Evolutionary conservation across 2,888 invertebrate species (phyloP), one percentile per base, ranked within the genome.

Genomic region (Eulithis prunata): DNA sequence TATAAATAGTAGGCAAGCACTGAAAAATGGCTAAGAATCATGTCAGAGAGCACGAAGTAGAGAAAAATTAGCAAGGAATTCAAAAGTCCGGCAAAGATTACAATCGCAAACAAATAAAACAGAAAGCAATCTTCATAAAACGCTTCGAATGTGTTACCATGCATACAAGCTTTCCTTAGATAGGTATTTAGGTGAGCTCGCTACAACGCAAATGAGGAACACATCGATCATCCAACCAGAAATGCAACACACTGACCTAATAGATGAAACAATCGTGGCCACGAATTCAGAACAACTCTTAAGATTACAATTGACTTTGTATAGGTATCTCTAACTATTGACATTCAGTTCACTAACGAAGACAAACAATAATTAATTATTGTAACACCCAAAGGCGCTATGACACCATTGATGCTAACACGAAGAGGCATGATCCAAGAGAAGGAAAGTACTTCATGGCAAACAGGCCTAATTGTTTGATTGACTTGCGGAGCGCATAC

Each of bases 1-100:
- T 79, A 77, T 79, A 75, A 78, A 79, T 79, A 79, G 75, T 78
- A 71, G 76, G 80, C 79, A 78, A 73, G 68, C 51, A 61, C 56
- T 57, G 45, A 64, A 61, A 12, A 60, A 55, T 47, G 14, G 2
- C 38, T n/a, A 11, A 11, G 7, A 58, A 51, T 49, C 1, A 49
- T 21, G 3, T 21, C 11, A 21, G 3, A 32, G 10, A 49, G 49
- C 8, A 41, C 3, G 0, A 21, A 21, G 21, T 6, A 49, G 47
- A 13, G 5, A 14, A n/a, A 45, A n/a, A n/a, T 4, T n/a, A 4
- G 4, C 13, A 6, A 49, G 11, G 7, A 49, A 49, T 21, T 21
- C 3, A 21, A 4, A 49, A 49, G 10, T 49, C 11, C 4, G 49
- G 49, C 11, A 21, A 21, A 21, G 21, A 21, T 21, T 7, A 10